A percentile compares a stretch with the other conserved stretches of the same genome.
phyloP scores from a whole-genome alignment of 1,140 invertebrate species.

The Orussus abietinus region DNA sequence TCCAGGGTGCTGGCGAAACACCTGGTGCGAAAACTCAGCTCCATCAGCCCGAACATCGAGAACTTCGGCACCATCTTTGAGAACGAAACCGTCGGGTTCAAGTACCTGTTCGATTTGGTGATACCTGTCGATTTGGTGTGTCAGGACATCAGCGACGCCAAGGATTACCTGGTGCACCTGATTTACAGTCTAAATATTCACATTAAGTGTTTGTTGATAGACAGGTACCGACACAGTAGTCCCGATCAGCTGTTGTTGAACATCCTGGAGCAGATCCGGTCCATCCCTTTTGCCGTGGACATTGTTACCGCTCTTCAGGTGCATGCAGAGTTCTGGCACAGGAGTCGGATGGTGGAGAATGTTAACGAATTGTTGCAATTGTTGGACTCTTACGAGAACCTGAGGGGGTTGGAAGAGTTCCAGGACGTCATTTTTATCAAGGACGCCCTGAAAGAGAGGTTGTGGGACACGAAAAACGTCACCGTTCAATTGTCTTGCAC shows the following conservation, averaged over 20 bases:
- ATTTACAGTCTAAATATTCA: constrained; percentile 13
- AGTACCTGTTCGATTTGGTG: constrained; percentile 27
- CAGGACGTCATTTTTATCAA: constrained; percentile 12
- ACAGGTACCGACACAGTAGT: constrained; percentile 22
- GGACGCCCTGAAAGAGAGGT: constrained; percentile 11
- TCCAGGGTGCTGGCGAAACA: constrained; percentile 10
- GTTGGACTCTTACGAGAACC: constrained; percentile 27
- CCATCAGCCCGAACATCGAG: constrained; percentile 28
- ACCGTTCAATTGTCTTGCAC: constrained; percentile 23
- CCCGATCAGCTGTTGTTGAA: constrained; percentile 25
- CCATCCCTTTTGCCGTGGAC: constrained; percentile 18
- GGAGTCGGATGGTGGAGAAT: constrained; percentile 21
- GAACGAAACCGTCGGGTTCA: constrained; percentile 22
- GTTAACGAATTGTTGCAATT: constrained; percentile 22
- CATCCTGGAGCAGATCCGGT: constrained; percentile 21
- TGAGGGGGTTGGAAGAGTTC: constrained; percentile 13
- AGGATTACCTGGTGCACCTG: constrained; percentile 19
- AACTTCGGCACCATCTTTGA: constrained; percentile 26
- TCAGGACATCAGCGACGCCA: constrained; percentile 21
- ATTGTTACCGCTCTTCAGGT: constrained; percentile 19
- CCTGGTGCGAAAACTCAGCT: constrained; percentile 17
- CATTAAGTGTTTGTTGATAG: constrained; percentile 16
- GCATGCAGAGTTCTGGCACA: constrained; percentile 25
- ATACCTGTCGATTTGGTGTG: constrained; percentile 24
- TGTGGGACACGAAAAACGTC: constrained; percentile 14